A percentile compares a stretch with the other conserved stretches of the same genome.
Conservation (phyloP, 1,140 invertebrate species). For the Heliconius hewitsoni region DNA sequence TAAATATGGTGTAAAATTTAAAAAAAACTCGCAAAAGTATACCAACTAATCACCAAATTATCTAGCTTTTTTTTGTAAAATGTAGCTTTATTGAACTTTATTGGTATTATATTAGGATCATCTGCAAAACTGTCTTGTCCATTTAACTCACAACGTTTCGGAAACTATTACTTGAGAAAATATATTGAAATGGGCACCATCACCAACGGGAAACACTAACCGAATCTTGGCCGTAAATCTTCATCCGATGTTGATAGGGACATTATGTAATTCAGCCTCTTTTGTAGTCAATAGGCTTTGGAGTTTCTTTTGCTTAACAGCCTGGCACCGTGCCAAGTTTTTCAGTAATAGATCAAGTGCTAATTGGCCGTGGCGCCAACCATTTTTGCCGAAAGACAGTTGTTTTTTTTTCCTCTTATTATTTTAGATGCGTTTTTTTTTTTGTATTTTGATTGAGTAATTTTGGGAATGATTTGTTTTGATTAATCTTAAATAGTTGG, state of each 20-base stretch:
- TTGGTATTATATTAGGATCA: neutral
- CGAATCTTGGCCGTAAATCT: neutral
- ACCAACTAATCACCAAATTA: too few species aligned
- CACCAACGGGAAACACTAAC: neutral
- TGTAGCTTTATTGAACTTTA: too few species aligned
- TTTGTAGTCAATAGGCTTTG: constrained; percentile 25
- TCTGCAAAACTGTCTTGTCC: neutral
- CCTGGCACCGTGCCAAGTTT: constrained; percentile 17
- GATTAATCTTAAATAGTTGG: too few species aligned
- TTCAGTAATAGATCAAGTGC: constrained; percentile 24
- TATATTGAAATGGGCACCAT: neutral
- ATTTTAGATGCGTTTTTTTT: neutral
- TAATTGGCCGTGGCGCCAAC: constrained; percentile 25
- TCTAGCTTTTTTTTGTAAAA: too few species aligned
- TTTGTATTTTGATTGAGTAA: neutral
- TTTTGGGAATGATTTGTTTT: neutral
- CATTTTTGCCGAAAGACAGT: constrained; percentile 9
- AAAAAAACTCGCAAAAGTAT: too few species aligned
- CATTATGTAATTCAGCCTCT: constrained; percentile 18
- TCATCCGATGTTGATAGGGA: constrained; percentile 1
- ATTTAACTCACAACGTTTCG: neutral
- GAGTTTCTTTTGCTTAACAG: constrained; percentile 20
- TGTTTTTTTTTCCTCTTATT: constrained; percentile 6
- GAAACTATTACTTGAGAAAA: neutral
- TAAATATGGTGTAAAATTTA: too few species aligned